Evolutionary conservation across 1,140 invertebrate species (phyloP), one percentile per base, ranked within the genome.

Genomic region (Orius insidiosus): DNA sequence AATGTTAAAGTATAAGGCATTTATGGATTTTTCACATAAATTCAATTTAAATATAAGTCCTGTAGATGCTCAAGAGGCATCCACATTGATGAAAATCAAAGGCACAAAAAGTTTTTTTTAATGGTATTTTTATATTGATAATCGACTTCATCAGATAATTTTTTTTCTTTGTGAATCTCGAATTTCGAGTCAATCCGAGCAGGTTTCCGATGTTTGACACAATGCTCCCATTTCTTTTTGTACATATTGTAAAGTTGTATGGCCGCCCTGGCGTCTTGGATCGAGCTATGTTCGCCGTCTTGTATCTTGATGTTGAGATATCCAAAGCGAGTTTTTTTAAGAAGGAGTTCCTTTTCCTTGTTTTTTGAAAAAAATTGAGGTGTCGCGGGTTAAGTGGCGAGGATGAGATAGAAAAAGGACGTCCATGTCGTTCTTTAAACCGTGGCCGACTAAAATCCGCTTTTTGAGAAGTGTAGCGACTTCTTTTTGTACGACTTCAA

Each of bases 221-320:
- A 39, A 1, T 38, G 36, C 46, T 89, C 85, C 85, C 85, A 89
- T 32, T 74, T 70, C 44, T 67, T 69, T n/a, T 71, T 70, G 40
- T 81, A 72, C 38, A 77, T 66, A 38, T 78, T 76, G 56, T 92
- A 94, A 0, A 94, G 60, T 47, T 82, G 71, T 83, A 94, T 88
- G 0, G 85, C 71, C 0, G 81, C 78, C 45, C 76, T 73, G 0
- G 89, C 88, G 65, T 94, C 89, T 61, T 89, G 76, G 1, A 92
- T 74, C 0, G 90, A 93, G 59, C 74, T 80, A 60, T 96, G 92
- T 61, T 93, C 88, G 1, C 87, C 89, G n/a, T 69, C 63, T 62
- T 96, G 92, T 51, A 96, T 87, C 33, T 76, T 70, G 37, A 80
- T 71, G n/a, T 75, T 76, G 1, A 96, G 65, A 7, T 92, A 62